Evolutionary conservation across 2,888 invertebrate genomes (phyloP), one percentile per base, ranked within the genome.

Genomic region (Oxycera nigricornis): DNA sequence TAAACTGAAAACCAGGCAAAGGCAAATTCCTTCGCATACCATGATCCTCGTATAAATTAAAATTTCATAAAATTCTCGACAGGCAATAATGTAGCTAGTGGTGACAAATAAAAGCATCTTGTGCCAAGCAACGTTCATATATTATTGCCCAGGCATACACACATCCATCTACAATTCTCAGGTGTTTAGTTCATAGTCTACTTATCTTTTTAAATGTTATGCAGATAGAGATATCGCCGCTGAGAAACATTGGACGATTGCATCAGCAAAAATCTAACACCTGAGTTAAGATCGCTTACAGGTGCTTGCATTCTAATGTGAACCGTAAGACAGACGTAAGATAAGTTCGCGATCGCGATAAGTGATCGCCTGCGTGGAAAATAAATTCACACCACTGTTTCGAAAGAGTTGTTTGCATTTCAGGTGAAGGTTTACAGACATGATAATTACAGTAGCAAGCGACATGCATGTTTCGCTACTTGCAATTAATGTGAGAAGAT

Each of bases 231-330:
- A 65, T 41, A 65, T 17, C 24, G 55, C 11, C 24, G 55, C 55
- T 24, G 24, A 55, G 55, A 65, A 24, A 39, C 68, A 30, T 68
- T 17, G 52, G 30, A 20, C 31, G 70, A 70, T 70, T 70, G 70
- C 70, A 52, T 70, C 70, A 70, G 31, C 52, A 22, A 24, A 52
- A 70, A 70, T 30, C 52, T 70, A 70, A 70, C 70, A 70, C 70
- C 70, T 70, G 70, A 70, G 70, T 14, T 70, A 70, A 70, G 70
- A 70, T 70, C 70, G 31, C 70, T 52, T 52, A 70, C 70, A 70
- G 70, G 70, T 70, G 70, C 31, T 52, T 68, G 30, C 50, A 50
- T 65, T 65, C 65, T 65, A 65, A 65, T 65, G 65, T 61, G 1
- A 30, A 30, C 31, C 52, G 52, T 55, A 70, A 70, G 70, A 65